Conservation (phyloP, 1,140 invertebrate genomes). For the Stegodyphus mimosarum region DNA sequence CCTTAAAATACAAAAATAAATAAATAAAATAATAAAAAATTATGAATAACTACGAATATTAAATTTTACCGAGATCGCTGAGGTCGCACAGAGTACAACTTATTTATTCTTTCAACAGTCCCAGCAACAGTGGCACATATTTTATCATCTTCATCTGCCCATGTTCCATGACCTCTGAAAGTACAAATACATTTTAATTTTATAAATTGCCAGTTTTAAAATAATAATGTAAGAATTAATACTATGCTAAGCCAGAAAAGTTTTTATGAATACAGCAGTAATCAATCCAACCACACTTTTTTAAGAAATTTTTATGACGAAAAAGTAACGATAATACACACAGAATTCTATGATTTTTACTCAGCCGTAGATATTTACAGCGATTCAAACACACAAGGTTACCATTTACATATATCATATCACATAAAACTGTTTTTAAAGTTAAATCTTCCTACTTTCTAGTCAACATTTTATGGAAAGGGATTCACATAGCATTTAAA, state of each 20-base stretch:
- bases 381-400: no score
- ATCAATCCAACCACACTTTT: no score
- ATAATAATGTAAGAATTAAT: not conserved
- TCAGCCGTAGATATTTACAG: no score
- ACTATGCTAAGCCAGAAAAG: not conserved
- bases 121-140: conserved; percentile 94
- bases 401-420: no score
- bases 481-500: no score
- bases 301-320: no score
- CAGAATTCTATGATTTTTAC: no score
- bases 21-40: not conserved
- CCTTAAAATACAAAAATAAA: no score
- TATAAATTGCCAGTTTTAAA: not conserved
- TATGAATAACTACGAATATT: not conserved
- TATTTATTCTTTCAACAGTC: conserved; percentile 92
- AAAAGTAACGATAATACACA: no score
- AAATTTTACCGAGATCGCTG: conserved; percentile 79
- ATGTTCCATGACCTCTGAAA: conserved; percentile 92
- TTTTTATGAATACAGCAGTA: not conserved
- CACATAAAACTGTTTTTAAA: no score
- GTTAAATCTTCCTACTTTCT: no score
- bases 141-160: conserved; percentile 77
- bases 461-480: no score
- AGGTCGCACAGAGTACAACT: conserved; percentile 89
- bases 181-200: not conserved